Evolutionary conservation across 2,113 vertebrate genomes (phyloP).

Genomic region (Phrynocephalus versicolor): DNA sequence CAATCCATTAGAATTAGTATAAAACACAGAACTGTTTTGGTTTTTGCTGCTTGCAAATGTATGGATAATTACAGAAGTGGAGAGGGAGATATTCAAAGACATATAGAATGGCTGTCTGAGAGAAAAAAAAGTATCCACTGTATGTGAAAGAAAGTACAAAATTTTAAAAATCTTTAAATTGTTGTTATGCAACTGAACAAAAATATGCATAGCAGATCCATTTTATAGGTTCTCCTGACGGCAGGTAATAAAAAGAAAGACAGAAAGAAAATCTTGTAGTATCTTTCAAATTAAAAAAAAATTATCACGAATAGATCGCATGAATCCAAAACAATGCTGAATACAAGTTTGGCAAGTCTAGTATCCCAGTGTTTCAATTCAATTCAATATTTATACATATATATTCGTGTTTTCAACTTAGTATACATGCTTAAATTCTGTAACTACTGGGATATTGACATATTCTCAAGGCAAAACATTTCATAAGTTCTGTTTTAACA

Average conservation of each 20-base stretch:
- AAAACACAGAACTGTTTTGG: fast-evolving
- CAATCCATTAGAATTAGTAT: not conserved
- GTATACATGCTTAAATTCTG: not conserved
- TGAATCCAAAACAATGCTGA: too few relatives aligned
- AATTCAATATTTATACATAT: not conserved
- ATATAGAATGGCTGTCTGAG: not conserved
- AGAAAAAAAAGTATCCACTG: not conserved
- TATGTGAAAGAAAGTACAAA: not conserved
- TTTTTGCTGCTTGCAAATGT: not conserved
- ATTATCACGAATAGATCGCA: not conserved
- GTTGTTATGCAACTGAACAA: not conserved
- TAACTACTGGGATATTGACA: slow-evolving; percentile 26
- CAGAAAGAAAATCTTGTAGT: too few relatives aligned
- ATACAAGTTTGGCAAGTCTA: not conserved
- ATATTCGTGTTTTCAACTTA: not conserved
- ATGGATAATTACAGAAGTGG: not conserved
- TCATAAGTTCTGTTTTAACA: slow-evolving; percentile 44
- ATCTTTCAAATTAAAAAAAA: slow-evolving; percentile 26
- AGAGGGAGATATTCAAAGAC: too few relatives aligned
- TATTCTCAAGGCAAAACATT: slow-evolving; percentile 32
- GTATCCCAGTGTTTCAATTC: slow-evolving; percentile 15
- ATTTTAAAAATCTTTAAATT: slow-evolving; percentile 5
- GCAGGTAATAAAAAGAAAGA: not conserved
- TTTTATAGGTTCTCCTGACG: not conserved
- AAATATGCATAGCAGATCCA: slow-evolving; percentile 51